phyloP scores from a whole-genome alignment of 2,113 vertebrate species.

The Perca fluviatilis region DNA sequence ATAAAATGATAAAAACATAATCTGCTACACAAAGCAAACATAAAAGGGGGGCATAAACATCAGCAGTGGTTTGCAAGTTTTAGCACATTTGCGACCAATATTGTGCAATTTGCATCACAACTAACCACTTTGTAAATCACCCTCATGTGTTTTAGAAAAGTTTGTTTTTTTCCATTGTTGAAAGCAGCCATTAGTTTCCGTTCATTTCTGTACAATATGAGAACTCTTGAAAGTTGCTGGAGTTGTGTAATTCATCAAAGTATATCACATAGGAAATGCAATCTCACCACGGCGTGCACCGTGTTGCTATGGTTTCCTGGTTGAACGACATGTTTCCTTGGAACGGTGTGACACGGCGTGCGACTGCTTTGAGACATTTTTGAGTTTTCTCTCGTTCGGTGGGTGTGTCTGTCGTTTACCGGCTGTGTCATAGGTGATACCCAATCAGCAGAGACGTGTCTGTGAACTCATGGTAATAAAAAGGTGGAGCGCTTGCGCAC shows the following conservation, averaged over 20 bases:
- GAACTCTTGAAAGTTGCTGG: neutral
- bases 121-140: neutral
- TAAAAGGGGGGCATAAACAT: conserved; percentile 2
- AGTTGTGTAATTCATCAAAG: neutral
- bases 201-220: neutral
- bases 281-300: no score
- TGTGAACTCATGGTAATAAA: no score
- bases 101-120: neutral
- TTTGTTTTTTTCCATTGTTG: neutral
- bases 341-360: no score
- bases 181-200: neutral
- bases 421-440: no score
- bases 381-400: no score
- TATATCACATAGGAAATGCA: neutral
- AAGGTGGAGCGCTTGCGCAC: no score
- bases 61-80: neutral
- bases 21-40: conserved; percentile 40
- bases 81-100: neutral
- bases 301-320: no score
- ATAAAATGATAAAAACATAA: conserved; percentile 13
- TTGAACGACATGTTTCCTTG: no score
- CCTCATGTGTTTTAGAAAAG: neutral
- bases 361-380: no score
- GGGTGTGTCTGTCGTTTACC: no score
- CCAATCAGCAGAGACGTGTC: no score